These are phyloP conservation scores for Tetrax tetrax DNA, from an alignment of 2,113 vertebrate species.

Conservation along the genomic window DNA sequence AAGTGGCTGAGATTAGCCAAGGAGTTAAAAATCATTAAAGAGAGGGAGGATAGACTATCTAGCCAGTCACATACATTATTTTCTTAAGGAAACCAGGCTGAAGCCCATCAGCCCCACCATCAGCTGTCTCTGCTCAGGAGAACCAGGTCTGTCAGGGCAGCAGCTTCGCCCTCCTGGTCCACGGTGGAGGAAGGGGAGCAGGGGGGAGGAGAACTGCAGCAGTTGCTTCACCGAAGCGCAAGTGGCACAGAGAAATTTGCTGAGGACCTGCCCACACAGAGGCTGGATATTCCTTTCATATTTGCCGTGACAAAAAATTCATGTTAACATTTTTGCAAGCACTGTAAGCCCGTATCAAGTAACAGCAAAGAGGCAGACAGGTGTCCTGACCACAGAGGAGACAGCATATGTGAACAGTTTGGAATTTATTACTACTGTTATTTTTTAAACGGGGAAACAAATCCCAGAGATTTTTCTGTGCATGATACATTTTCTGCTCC, in stretches of 20 bases:
- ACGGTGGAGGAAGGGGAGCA: not conserved
- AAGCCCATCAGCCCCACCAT: not conserved
- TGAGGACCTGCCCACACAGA: slow-evolving; percentile 20
- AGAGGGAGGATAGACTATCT: not conserved
- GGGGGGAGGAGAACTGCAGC: not conserved
- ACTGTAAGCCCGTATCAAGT: slow-evolving; percentile 34
- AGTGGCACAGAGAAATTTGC: not conserved
- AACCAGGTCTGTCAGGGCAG: not conserved
- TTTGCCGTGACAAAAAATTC: slow-evolving; percentile 26
- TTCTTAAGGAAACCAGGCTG: not conserved
- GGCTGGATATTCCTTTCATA: slow-evolving; percentile 15
- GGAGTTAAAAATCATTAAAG: not conserved
- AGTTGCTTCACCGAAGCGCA: not conserved
- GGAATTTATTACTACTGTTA: slow-evolving; percentile 33
- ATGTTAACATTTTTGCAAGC: slow-evolving; percentile 46
- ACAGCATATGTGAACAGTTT: slow-evolving; percentile 4
- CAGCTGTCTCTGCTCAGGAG: not conserved
- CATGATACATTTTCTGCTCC: slow-evolving; percentile 53
- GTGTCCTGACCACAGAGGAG: slow-evolving; percentile 44
- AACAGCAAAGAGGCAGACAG: slow-evolving; percentile 49
- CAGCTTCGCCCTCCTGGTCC: not conserved
- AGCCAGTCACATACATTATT: not conserved
- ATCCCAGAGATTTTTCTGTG: slow-evolving; percentile 50
- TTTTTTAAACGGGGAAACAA: slow-evolving; percentile 42
- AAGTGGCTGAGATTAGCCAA: not conserved